Evolutionary conservation across 2,888 invertebrate genomes (phyloP).

Genomic region (Strigamia transsilvanica): DNA sequence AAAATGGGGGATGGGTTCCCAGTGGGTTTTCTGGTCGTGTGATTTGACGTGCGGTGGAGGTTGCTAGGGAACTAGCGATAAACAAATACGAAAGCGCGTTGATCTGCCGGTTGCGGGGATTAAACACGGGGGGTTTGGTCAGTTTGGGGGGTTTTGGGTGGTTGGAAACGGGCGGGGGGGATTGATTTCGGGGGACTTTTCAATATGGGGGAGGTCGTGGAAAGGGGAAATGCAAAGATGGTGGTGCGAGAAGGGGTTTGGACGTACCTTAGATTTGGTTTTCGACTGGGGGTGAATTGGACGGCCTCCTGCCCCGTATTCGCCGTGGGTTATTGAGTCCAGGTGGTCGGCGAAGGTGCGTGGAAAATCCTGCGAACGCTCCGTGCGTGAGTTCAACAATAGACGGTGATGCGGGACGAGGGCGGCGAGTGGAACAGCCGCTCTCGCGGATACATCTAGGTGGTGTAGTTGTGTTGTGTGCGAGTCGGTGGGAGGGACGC

Average conservation of each 20-base stretch:
- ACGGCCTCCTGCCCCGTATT: slow-evolving; percentile 1
- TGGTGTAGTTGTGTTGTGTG: neutral
- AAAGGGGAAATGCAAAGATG: neutral
- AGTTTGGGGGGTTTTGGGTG: neutral
- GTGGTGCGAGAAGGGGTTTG: neutral
- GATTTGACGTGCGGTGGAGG: neutral
- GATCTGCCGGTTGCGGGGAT: too few species aligned
- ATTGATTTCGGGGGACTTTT: neutral
- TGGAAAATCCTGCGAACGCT: slow-evolving; percentile 29
- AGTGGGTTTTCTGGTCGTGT: neutral
- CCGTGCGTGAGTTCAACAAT: slow-evolving; percentile 10
- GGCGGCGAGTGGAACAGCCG: slow-evolving; percentile 9
- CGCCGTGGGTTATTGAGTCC: neutral
- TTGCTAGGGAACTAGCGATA: neutral
- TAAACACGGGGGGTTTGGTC: neutral
- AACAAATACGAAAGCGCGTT: neutral
- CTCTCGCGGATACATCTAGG: slow-evolving; percentile 17
- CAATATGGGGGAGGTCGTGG: neutral
- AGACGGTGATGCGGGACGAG: slow-evolving; percentile 12
- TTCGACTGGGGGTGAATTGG: neutral
- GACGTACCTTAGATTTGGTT: too few species aligned
- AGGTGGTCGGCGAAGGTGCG: neutral
- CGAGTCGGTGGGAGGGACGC: neutral
- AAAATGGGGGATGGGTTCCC: neutral
- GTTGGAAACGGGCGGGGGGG: neutral